phyloP scores from a whole-genome alignment of 1,140 invertebrate genomes.

The Helicoverpa zea region DNA sequence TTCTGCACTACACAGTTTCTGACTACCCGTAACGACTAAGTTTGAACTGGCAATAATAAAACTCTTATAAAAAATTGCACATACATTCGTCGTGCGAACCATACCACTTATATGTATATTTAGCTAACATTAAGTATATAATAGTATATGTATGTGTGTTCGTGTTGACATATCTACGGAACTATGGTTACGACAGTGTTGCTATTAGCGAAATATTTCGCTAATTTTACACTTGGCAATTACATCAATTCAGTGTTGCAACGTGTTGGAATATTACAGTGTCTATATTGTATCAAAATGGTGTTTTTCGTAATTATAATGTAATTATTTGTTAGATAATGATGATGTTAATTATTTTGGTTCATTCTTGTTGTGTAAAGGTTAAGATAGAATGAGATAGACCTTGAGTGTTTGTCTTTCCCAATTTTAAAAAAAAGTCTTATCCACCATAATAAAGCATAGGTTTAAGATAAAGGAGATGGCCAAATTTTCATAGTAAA shows the following conservation, averaged over 20 bases:
- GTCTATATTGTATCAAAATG: slow-evolving; percentile 19
- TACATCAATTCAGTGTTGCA: slow-evolving; percentile 52
- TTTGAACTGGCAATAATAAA: background rate
- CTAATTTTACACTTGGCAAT: slow-evolving; percentile 62
- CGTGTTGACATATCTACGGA: slow-evolving; percentile 81
- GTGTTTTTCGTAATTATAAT: slow-evolving; percentile 31
- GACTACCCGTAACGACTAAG: too few species aligned
- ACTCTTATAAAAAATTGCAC: slow-evolving; percentile 36
- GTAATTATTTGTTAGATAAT: slow-evolving; percentile 28
- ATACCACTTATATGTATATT: slow-evolving; percentile 77
- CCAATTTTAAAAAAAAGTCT: too few species aligned
- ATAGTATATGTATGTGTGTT: slow-evolving; percentile 58
- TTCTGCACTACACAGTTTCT: too few species aligned
- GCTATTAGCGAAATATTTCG: slow-evolving; percentile 73
- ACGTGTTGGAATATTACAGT: slow-evolving; percentile 19
- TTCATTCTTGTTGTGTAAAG: background rate
- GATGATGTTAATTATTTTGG: slow-evolving; percentile 3
- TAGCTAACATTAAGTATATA: slow-evolving; percentile 77
- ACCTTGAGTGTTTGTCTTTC: too few species aligned
- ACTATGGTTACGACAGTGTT: slow-evolving; percentile 74
- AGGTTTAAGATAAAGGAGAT: too few species aligned
- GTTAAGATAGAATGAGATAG: background rate
- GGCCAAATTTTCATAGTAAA: too few species aligned
- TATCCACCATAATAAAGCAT: too few species aligned
- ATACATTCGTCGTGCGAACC: slow-evolving; percentile 52